A percentile compares a stretch with the other conserved stretches of the same genome.
These are phyloP conservation scores for Carassius auratus DNA, from an alignment of 2,113 vertebrate species.

Conservation along the genomic window DNA sequence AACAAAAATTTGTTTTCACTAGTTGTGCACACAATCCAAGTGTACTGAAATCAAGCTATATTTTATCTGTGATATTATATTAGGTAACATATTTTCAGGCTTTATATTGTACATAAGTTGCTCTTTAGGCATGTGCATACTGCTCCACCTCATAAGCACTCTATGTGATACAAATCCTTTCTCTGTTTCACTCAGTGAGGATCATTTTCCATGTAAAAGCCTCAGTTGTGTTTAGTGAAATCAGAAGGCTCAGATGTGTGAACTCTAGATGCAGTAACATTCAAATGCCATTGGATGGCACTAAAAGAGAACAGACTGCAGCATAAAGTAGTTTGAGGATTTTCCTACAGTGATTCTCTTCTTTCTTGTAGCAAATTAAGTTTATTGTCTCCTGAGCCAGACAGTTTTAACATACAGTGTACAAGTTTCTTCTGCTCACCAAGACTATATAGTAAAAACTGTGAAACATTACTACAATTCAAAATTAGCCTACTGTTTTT, in stretches of 20 bases:
- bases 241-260: not conserved
- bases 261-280: conserved; percentile 31
- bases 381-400: not conserved
- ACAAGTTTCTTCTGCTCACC: not conserved
- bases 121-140: not conserved
- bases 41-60: not conserved
- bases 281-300: conserved; percentile 43
- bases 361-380: not conserved
- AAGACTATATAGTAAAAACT: not conserved
- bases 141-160: not conserved
- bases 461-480: not conserved
- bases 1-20: not conserved
- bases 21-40: not conserved
- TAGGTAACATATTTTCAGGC: not conserved
- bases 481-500: no score
- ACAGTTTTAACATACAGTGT: not conserved
- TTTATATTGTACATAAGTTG: not conserved
- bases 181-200: not conserved
- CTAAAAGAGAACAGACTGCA: conserved; percentile 20
- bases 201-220: not conserved
- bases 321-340: not conserved
- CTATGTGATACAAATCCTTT: no score
- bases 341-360: not conserved
- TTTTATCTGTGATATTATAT: not conserved
- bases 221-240: not conserved